Evolutionary conservation across 2,888 invertebrate species (phyloP), one percentile per base, ranked within the genome.

Genomic region (Drosophila histrio): DNA sequence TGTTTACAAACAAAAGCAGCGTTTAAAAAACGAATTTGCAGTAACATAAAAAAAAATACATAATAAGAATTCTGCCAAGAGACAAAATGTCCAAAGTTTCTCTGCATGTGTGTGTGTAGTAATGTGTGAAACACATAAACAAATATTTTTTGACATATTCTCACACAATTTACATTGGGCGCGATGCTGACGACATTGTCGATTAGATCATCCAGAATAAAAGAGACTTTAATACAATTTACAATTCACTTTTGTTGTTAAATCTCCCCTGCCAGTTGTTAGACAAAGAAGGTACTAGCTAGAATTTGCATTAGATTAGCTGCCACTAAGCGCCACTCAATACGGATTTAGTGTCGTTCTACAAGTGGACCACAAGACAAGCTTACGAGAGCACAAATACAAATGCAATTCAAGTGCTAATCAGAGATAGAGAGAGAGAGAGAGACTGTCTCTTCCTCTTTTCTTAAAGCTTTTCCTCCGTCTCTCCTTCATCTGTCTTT

Each of bases 1-100:
- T 81, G 85, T 84, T 81, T 84, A 82, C 82, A 81, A 82, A 84
- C 85, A 81, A 77, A 73, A 54, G 24, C 36, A 59, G 46, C 61
- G 47, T 66, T 68, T 64, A 7, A 54, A 59, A 60, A 30, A 54
- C 11, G 15, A 26, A 39, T 60, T 39, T 24, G 30, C 2, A n/a
- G 19, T 38, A 6, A 36, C 3, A 57, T 34, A n/a, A 3, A 15
- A 5, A 46, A 26, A 26, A 19, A 41, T 46, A 49, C 15, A 44
- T 6, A 41, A 19, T 21, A 24, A 54, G 17, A 28, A 39, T 19
- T 13, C 28, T 21, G 9, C 1, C n/a, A 52, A 38, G 13, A 34
- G 46, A 36, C 22, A 41, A 47, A 19, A n/a, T n/a, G n/a, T n/a
- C 8, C n/a, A 11, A 41, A 53, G 3, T 34, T 30, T 30, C 26